Conservation (phyloP, 2,113 vertebrate species). For the Scophthalmus maximus region DNA sequence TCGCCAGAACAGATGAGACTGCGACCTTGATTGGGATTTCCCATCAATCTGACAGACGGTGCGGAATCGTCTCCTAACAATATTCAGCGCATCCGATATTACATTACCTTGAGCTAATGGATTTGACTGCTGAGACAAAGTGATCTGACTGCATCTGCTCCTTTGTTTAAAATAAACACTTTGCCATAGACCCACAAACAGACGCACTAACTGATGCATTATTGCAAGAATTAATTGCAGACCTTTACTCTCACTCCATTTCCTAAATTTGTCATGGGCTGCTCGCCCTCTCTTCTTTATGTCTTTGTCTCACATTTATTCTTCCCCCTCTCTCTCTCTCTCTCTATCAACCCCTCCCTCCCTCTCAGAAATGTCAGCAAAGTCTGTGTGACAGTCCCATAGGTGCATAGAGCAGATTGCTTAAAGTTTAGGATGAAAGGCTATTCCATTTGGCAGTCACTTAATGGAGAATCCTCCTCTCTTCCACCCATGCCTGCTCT, state of each 20-base stretch:
- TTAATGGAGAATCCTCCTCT: conserved; percentile 28
- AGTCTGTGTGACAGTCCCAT: conserved; percentile 37
- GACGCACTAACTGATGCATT: conserved; percentile 48
- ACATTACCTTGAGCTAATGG: conserved; percentile 41
- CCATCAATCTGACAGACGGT: conserved; percentile 38
- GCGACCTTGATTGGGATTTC: conserved; percentile 50
- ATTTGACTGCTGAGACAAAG: conserved; percentile 62
- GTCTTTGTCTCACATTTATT: conserved; percentile 20
- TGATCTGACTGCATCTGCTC: conserved; percentile 42
- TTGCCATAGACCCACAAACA: conserved; percentile 33
- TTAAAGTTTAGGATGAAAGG: conserved; percentile 49
- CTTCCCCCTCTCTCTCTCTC: neutral
- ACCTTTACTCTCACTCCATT: conserved; percentile 26
- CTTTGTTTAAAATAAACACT: conserved; percentile 55
- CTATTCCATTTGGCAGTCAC: conserved; percentile 38
- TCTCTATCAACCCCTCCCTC: neutral
- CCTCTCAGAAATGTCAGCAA: conserved; percentile 30
- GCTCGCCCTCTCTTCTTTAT: neutral
- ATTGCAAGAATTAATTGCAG: conserved; percentile 56
- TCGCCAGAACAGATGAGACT: neutral
- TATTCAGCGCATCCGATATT: conserved; percentile 36
- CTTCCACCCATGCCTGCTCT: conserved; percentile 4
- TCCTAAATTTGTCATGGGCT: conserved; percentile 40
- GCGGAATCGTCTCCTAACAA: conserved; percentile 45
- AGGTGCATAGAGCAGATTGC: conserved; percentile 40